These are phyloP conservation scores for Euspilapteryx auroguttella DNA, from an alignment of 2,888 invertebrate genomes.

Conservation along the genomic window DNA sequence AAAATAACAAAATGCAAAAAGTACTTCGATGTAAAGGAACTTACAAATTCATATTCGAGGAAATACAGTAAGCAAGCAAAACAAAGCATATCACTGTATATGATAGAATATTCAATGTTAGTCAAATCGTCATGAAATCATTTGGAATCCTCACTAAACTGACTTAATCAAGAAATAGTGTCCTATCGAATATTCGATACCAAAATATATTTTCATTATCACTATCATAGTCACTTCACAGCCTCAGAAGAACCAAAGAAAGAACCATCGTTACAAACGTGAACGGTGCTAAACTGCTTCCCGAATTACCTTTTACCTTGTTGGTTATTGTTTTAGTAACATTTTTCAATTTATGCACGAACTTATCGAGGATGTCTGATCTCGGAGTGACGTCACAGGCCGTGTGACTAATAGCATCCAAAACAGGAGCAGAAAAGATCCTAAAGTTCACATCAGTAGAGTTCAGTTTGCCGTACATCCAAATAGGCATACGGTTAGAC, in stretches of 20 bases:
- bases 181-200: too few species aligned
- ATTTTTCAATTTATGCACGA: conserved; percentile 52
- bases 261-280: conserved; percentile 15
- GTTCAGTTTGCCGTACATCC: conserved; percentile 68
- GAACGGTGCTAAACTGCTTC: conserved; percentile 12
- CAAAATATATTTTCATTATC: too few species aligned
- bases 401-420: conserved; percentile 72
- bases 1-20: too few species aligned
- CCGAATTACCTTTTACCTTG: conserved; percentile 22
- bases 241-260: neutral
- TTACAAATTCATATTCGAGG: too few species aligned
- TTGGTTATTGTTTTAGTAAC: conserved; percentile 26
- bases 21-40: too few species aligned
- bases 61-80: too few species aligned
- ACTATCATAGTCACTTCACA: neutral
- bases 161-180: too few species aligned
- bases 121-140: too few species aligned
- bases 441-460: conserved; percentile 70
- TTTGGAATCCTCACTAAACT: too few species aligned
- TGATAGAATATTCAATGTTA: too few species aligned
- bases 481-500: conserved; percentile 71
- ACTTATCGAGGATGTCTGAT: conserved; percentile 56
- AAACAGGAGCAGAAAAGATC: conserved; percentile 67
- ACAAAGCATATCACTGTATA: too few species aligned
- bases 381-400: conserved; percentile 67